phyloP scores from a whole-genome alignment of 2,888 invertebrate genomes.

The Blastobasis lacticolella region DNA sequence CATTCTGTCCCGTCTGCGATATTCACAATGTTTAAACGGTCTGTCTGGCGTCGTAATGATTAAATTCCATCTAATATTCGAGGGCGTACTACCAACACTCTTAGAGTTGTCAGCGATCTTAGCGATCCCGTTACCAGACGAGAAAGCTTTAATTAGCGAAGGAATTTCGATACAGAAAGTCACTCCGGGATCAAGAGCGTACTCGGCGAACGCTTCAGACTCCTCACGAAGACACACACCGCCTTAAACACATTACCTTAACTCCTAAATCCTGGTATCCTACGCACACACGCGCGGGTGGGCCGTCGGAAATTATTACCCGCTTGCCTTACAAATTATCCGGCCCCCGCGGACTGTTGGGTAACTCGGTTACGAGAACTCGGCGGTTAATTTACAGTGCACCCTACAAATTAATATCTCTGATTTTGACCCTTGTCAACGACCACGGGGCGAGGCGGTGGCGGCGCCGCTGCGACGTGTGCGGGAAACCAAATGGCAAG shows the following conservation, averaged over 20 bases:
- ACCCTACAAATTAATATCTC: conserved; percentile 70
- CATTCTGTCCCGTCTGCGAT: too few species aligned
- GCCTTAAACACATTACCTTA: conserved; percentile 16
- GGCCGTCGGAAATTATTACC: conserved; percentile 49
- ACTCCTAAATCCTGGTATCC: conserved; percentile 22
- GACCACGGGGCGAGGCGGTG: conserved; percentile 25
- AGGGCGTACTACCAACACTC: too few species aligned
- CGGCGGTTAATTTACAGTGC: conserved; percentile 65
- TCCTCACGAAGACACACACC: neutral
- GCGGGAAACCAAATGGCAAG: conserved; percentile 11
- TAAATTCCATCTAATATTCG: too few species aligned
- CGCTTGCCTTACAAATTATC: conserved; percentile 59
- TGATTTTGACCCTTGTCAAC: conserved; percentile 69
- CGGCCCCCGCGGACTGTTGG: conserved; percentile 31
- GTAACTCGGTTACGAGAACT: conserved; percentile 57
- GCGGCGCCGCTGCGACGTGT: conserved; percentile 20
- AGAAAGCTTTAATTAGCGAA: too few species aligned
- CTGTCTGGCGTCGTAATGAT: too few species aligned
- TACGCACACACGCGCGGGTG: conserved; percentile 31
- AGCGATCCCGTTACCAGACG: too few species aligned
- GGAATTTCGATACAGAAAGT: too few species aligned
- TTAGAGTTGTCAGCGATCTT: too few species aligned
- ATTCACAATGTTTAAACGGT: too few species aligned
- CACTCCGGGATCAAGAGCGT: too few species aligned
- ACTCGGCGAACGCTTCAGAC: too few species aligned